Evolutionary conservation across 2,888 invertebrate genomes (phyloP), one percentile per base, ranked within the genome.

Genomic region (Dimorphilus gyrociliatus): DNA sequence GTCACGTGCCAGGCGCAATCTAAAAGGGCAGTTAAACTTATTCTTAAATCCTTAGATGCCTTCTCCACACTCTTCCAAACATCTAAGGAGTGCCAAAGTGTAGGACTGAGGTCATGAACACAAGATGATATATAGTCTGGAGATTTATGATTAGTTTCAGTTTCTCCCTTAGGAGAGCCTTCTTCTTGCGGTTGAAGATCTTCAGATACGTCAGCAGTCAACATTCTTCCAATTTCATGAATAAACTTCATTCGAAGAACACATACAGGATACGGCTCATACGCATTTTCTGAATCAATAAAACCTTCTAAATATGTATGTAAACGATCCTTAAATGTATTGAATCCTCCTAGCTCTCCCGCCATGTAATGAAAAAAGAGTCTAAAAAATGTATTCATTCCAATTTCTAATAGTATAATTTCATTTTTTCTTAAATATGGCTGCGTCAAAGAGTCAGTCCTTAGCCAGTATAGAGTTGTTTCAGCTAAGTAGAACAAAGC

Each of bases 311-410:
- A 40, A 34, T 60, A 60, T 10, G 53, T 54, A 36, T 45, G 52
- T 3, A 60, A 47, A 39, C 58, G 45, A 37, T 46, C 50, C 34
- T 59, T 60, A 38, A 54, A 55, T n/a, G 57, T 52, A 7, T 37
- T 39, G 32, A 55, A 51, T 16, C 50, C 51, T 16, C 51, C 48
- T 15, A 60, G 45, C 30, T 58, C 51, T 13, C 58, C 59, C 7
- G 54, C 49, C 60, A 60, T 60, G 42, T 60, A 55, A 30, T 60
- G 57, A 30, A 53, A 60, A 38, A 57, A 60, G 13, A 60, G 41
- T 13, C 60, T 42, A 4, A 48, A 44, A 34, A 60, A 60, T n/a
- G 58, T 53, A 19, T 57, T 37, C 39, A 54, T 50, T 10, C 57
- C 58, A 48, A 60, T 55, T 47, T 49, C 51, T 3, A 57, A 43